Conservation (phyloP, 1,140 invertebrate species). For the Drosophila gunungcola region DNA sequence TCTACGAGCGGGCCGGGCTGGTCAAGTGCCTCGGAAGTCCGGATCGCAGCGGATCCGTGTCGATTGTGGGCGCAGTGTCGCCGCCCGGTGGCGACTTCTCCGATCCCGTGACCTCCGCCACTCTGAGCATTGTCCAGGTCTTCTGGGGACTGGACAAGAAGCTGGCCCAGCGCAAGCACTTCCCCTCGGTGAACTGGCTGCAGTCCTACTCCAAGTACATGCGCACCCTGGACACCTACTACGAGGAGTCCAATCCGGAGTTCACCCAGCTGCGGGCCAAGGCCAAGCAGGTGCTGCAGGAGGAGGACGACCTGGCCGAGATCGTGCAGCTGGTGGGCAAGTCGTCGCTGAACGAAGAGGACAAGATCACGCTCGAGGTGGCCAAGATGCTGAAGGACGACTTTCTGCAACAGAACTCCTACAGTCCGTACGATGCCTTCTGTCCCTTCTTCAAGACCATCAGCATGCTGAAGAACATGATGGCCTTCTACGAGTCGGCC, state of each 20-base stretch:
- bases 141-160: slow-evolving; percentile 99
- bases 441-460: slow-evolving; percentile 81
- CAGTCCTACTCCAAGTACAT: slow-evolving; percentile 94
- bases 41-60: slow-evolving; percentile 98
- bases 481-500: slow-evolving; percentile 53
- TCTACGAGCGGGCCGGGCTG: slow-evolving; percentile 99
- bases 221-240: slow-evolving; percentile 91
- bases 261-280: slow-evolving; percentile 88
- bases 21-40: slow-evolving; percentile 99
- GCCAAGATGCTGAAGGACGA: slow-evolving; percentile 78
- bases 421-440: slow-evolving; percentile 65
- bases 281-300: slow-evolving; percentile 91
- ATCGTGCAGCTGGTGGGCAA: slow-evolving; percentile 96
- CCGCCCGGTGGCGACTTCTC: slow-evolving; percentile 99
- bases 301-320: slow-evolving; percentile 95
- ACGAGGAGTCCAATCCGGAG: slow-evolving; percentile 90
- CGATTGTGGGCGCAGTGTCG: slow-evolving; percentile 99
- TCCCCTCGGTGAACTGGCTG: slow-evolving; percentile 99
- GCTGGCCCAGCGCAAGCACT: slow-evolving; percentile 99
- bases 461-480: slow-evolving; percentile 74
- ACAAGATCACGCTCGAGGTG: slow-evolving; percentile 77
- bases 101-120: slow-evolving; percentile 99
- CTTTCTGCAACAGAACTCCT: slow-evolving; percentile 80
- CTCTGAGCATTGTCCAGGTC: slow-evolving; percentile 99
- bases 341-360: slow-evolving; percentile 87